A percentile compares a stretch with the other conserved stretches of the same genome.
Evolutionary conservation across 2,888 invertebrate genomes (phyloP).

Genomic region (Pyralis farinalis): DNA sequence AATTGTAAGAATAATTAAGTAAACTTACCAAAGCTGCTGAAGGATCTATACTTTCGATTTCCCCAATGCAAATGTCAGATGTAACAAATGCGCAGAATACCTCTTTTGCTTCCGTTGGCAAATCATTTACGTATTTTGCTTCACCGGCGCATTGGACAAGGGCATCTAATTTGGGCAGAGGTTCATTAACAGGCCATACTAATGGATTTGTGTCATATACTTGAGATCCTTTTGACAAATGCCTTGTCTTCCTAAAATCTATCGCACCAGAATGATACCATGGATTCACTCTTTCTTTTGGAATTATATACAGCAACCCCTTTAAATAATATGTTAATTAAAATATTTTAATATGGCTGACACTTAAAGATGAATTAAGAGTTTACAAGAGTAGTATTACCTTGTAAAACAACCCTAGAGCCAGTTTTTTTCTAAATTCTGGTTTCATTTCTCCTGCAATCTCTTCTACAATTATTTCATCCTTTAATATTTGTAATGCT

Average conservation of each 20-base stretch:
- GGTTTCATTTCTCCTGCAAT: constrained; percentile 81
- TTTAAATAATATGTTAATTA: too few relatives aligned
- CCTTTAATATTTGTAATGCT: constrained; percentile 75
- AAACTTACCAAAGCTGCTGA: constrained; percentile 82
- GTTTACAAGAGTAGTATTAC: too few relatives aligned
- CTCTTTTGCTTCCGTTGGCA: constrained; percentile 80
- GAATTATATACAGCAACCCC: constrained; percentile 77
- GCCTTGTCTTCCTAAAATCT: constrained; percentile 71
- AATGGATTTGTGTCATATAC: constrained; percentile 83
- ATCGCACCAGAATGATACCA: constrained; percentile 72
- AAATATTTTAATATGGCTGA: too few relatives aligned
- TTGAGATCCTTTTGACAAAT: constrained; percentile 82
- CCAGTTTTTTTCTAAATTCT: constrained; percentile 81
- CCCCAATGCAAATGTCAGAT: constrained; percentile 75
- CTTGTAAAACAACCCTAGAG: constrained; percentile 85
- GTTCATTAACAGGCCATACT: constrained; percentile 84
- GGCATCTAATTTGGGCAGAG: constrained; percentile 84
- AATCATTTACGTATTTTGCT: constrained; percentile 84
- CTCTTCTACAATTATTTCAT: constrained; percentile 81
- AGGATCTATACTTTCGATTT: constrained; percentile 81
- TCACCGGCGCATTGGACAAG: constrained; percentile 84
- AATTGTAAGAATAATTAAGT: too few relatives aligned
- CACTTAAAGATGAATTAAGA: not conserved
- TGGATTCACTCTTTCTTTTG: constrained; percentile 57
- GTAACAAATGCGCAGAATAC: constrained; percentile 85